Base-by-base conservation (phyloP, 2,888 invertebrate genomes). In the Phytoseiulus persimilis region DNA sequence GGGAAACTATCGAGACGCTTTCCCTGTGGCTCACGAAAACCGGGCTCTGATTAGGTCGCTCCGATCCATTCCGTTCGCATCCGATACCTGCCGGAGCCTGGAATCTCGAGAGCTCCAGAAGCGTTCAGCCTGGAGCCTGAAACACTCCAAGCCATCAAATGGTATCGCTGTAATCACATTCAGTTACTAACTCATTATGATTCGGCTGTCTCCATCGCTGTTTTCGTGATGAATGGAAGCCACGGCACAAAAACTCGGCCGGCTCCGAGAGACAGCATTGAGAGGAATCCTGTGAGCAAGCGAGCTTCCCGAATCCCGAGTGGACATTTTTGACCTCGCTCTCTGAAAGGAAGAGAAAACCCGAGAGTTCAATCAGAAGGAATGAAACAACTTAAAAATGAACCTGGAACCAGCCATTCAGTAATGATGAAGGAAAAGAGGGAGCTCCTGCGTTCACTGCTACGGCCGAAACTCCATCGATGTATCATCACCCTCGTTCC, bases 361-460 rank as follows among this genome's bases (percentile, higher is more conserved):
- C 18, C 65, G 65, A 65, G 65, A 65, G 65, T 65, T 65, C 65
- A 65, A 65, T 65, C 65, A 65, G 65, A 65, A 65, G 65, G 65
- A 65, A 65, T 65, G 65, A 65, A 65, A 65, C 65, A 65, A 65
- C 65, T 65, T 65, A 65, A 65, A 65, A 65, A 65, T 65, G 65
- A 65, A 65, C 65, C 65, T 65, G 65, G 65, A 65, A 18, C 65
- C 18, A 65, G 65, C 65, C 11, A 46, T 11, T 6, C 18, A 65
- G 65, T 65, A 65, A 65, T 65, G 65, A 65, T 65, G 23, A 28
- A 65, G 65, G 65, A 2, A 28, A 65, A 28, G 18, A 65, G 65
- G 18, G 65, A 28, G 18, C 1, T n/a, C 28, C 65, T 65, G 65
- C 65, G 11, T 65, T 28, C 46, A 46, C n/a, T n/a, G n/a, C n/a